Base-by-base conservation (phyloP, 2,888 invertebrate genomes). In the Sceliomorpha sp. region DNA sequence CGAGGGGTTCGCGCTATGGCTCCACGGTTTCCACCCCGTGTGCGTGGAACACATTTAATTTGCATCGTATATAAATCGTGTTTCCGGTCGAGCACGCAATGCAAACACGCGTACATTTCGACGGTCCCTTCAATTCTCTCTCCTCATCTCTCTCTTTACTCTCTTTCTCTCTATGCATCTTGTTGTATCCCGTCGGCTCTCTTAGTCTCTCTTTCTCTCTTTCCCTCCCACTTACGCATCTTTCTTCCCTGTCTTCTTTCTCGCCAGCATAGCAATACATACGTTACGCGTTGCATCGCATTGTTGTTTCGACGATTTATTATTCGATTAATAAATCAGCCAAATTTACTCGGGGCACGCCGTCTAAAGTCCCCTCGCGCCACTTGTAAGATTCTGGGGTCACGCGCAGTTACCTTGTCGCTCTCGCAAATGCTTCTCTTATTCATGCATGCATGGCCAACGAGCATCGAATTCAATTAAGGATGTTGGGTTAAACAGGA, bases 61-160 rank as follows among this genome's bases (percentile, higher is more conserved):
- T 87, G 85, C 86, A 86, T 85, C 79, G 81, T 81, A 85, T 84
- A 86, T 81, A 83, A 82, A 85, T 80, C 73, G 81, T 80, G 80
- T 83, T 87, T 85, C 81, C 85, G 83, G 82, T 80, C 79, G 87
- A 83, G 82, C 78, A 84, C 81, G 82, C 83, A 86, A 85, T 70
- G 77, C 81, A 87, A 87, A 86, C 85, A 86, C 76, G 81, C 81
- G 83, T 78, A 74, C 76, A 74, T 77, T 81, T 83, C 72, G 77
- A 71, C 71, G 53, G 53, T 70, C 78, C 77, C 79, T 80, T 70
- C 70, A 60, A n/a, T n/a, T n/a, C n/a, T n/a, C n/a, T n/a, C n/a
- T n/a, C n/a, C n/a, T 71, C 70, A 68, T 45, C 70, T 27, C 34
- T 24, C 20, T 20, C 20, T 5, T 5, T 20, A 2, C 20, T 20